Conservation (phyloP, 2,797 vertebrate genomes). For the Diplodus sargus region DNA sequence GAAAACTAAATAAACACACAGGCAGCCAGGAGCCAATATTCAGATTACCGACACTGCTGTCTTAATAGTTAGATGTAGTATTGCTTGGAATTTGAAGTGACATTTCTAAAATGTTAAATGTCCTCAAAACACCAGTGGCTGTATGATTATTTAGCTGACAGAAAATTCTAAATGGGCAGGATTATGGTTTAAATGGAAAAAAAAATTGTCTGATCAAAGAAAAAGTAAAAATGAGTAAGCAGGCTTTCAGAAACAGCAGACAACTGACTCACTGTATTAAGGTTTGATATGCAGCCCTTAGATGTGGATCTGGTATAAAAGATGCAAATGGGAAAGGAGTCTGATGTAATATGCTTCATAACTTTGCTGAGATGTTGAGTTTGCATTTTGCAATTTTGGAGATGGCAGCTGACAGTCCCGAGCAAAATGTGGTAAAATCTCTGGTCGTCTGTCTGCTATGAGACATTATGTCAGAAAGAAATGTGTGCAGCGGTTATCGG, state of each 20-base stretch:
- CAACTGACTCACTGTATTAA: neutral
- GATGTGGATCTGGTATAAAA: neutral
- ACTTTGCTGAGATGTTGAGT: neutral
- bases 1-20: neutral
- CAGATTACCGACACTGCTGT: slow-evolving; percentile 1
- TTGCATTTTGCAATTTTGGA: neutral
- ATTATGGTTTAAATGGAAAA: neutral
- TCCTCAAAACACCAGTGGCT: neutral
- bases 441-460: neutral
- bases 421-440: neutral
- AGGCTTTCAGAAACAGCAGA: neutral
- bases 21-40: neutral
- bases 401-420: neutral
- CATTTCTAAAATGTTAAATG: neutral
- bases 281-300: neutral
- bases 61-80: neutral
- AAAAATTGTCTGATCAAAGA: neutral
- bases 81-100: neutral
- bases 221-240: neutral
- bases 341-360: neutral
- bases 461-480: too few species aligned
- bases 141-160: neutral
- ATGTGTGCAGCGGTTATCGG: too few species aligned
- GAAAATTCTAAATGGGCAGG: neutral
- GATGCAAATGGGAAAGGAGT: neutral